Base-by-base conservation (phyloP, 2,888 invertebrate species). In the Apamea epomidion region DNA sequence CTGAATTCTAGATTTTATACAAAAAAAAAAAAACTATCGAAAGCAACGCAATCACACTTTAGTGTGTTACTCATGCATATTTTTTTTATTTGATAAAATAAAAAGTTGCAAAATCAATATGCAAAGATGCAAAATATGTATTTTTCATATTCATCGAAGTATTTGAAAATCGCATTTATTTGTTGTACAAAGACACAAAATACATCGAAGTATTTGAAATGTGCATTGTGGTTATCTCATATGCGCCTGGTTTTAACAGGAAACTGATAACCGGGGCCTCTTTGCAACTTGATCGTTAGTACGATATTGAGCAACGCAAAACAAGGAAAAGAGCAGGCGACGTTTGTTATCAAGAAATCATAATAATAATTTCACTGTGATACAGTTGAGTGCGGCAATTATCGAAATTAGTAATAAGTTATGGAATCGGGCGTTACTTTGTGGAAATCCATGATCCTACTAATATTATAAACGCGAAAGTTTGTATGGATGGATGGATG, bases 241-340 rank as follows among this genome's bases (percentile, higher is more conserved):
- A 68, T n/a, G 16, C 68, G 42, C 5, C 42, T n/a, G 42, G 42
- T 68, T 42, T n/a, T n/a, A n/a, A 68, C 68, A 68, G 68, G 68
- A 68, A 68, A 42, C n/a, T 10, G 68, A 42, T 68, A 68, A 42
- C n/a, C 14, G 67, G 25, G 25, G 67, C 14, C 16, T 25, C 67
- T 67, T 42, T 42, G 42, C 25, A 8, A 68, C 42, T 42, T n/a
- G 42, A 42, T 42, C 4, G 2, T 68, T n/a, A 42, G 6, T 67
- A 67, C 37, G 42, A 68, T 10, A 68, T 68, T 68, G 8, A 42
- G 16, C n/a, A n/a, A 42, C n/a, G n/a, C 68, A n/a, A 68, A n/a
- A 42, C 16, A 42, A 16, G 18, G n/a, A 68, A 68, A n/a, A 68
- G 8, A 37, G 25, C 37, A 8, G 3, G 14, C 25, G 37, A 67